Evolutionary conservation across 2,797 vertebrate genomes (phyloP).

Genomic region (Carcharodon carcharias): DNA sequence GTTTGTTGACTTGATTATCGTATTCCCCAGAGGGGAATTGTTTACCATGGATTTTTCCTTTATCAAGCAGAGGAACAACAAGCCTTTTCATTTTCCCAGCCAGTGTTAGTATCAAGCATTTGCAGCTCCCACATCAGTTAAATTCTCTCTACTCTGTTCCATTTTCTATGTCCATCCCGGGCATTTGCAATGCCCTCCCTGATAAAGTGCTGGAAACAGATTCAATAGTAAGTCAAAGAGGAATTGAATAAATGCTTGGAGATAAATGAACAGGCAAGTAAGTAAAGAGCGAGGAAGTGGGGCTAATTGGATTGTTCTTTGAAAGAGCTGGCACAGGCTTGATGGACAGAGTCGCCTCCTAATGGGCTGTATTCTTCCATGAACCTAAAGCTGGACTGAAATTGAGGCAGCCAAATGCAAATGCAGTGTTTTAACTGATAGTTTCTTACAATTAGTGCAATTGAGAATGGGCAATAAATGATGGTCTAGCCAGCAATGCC

Average conservation of each 20-base stretch:
- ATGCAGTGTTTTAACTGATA: neutral
- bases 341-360: neutral
- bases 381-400: neutral
- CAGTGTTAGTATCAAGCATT: neutral
- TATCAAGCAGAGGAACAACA: neutral
- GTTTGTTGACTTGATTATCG: neutral
- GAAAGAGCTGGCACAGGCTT: neutral
- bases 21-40: neutral
- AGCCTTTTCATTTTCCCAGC: neutral
- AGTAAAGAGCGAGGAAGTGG: neutral
- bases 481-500: no score
- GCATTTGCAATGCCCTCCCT: neutral
- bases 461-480: no score
- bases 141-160: neutral
- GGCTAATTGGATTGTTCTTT: neutral
- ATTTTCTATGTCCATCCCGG: neutral
- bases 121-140: neutral
- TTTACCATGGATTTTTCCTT: neutral
- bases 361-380: neutral
- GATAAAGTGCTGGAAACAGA: neutral
- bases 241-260: neutral
- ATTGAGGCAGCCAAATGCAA: neutral
- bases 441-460: neutral
- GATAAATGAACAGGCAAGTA: neutral
- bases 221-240: neutral